phyloP scores from a whole-genome alignment of 2,113 vertebrate genomes.

The Uria lomvia region DNA sequence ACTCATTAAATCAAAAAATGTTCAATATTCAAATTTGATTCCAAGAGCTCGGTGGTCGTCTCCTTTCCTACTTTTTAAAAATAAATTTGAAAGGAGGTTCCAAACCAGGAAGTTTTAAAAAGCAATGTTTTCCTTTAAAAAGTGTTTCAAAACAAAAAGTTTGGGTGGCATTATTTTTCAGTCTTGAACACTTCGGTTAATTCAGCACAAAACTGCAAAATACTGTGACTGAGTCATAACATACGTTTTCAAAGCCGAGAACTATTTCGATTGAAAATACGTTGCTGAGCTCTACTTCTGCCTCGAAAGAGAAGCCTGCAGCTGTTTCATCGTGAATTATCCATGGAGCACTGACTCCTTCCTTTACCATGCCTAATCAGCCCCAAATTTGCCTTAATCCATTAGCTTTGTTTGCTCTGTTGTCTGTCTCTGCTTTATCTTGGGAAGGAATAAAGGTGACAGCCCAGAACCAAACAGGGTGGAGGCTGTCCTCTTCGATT shows the following conservation, averaged over 20 bases:
- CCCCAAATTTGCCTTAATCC: slow-evolving; percentile 49
- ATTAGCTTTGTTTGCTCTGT: slow-evolving; percentile 52
- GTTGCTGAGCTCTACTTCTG: slow-evolving; percentile 12
- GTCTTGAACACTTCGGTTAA: background rate
- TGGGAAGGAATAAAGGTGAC: slow-evolving; percentile 47
- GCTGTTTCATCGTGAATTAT: slow-evolving; percentile 37
- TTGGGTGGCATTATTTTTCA: background rate
- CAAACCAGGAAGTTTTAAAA: background rate
- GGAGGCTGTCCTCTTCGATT: background rate
- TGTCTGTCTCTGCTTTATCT: slow-evolving; percentile 58
- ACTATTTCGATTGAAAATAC: background rate
- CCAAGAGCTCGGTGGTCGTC: background rate
- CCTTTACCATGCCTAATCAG: slow-evolving; percentile 51
- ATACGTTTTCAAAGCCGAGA: background rate
- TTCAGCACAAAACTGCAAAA: background rate
- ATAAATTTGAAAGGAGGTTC: background rate
- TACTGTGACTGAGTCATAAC: background rate
- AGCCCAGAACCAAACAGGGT: background rate
- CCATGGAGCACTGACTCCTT: slow-evolving; percentile 25
- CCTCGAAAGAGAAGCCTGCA: slow-evolving; percentile 35
- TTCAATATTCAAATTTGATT: background rate
- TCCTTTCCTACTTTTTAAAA: background rate
- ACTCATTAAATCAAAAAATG: background rate
- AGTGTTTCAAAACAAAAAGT: background rate
- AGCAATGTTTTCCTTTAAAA: background rate